Percentiles rank a stretch among this genome's conserved stretches.
Conservation (phyloP, 2,113 vertebrate genomes). For the Aphelocoma coerulescens region DNA sequence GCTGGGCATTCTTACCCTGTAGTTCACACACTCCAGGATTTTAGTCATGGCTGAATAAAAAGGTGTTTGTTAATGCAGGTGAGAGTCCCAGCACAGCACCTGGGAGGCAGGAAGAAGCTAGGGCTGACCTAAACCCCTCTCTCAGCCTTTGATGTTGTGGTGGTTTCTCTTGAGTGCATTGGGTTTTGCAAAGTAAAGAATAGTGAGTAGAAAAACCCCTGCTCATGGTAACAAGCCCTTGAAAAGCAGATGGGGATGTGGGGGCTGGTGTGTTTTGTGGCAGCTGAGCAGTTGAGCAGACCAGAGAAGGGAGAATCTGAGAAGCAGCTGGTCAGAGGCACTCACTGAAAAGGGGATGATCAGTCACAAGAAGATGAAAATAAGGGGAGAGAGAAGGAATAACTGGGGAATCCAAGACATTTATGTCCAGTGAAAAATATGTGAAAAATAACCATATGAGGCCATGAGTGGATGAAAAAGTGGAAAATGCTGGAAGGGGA, state of each 20-base stretch:
- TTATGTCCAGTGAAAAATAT: neutral
- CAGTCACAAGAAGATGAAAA: constrained; percentile 8
- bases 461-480: neutral
- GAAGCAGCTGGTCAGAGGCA: constrained; percentile 55
- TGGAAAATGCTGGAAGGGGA: neutral
- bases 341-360: neutral
- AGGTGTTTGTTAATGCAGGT: neutral
- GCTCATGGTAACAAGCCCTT: neutral
- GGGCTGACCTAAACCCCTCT: neutral
- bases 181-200: neutral
- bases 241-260: constrained; percentile 50
- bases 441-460: neutral
- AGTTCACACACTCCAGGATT: neutral
- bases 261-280: constrained; percentile 5
- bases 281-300: constrained; percentile 38
- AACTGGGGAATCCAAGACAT: neutral
- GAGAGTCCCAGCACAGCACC: neutral
- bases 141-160: neutral
- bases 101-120: neutral
- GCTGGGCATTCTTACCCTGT: neutral
- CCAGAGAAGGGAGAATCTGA: constrained; percentile 37
- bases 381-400: neutral
- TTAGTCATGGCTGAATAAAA: neutral
- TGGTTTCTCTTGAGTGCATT: neutral
- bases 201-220: neutral